Conservation (phyloP, 2,888 invertebrate genomes). For the Prenolepis imparis region DNA sequence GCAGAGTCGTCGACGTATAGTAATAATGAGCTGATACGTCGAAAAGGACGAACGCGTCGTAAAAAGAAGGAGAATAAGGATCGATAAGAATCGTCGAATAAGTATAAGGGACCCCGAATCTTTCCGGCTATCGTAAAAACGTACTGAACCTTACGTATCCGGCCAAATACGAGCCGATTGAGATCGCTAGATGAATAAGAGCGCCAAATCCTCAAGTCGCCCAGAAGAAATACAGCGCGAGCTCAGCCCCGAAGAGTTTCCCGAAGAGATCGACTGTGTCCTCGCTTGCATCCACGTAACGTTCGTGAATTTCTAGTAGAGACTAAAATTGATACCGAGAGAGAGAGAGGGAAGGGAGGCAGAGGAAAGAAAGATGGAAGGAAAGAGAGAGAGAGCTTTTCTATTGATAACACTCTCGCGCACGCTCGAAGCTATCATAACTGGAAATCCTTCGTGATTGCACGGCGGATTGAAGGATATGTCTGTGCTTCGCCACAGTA, state of each 20-base stretch:
- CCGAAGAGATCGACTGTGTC: slow-evolving; percentile 22
- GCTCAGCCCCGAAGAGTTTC: slow-evolving; percentile 40
- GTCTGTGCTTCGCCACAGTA: slow-evolving; percentile 38
- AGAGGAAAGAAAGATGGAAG: neutral
- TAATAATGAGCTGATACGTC: slow-evolving; percentile 60
- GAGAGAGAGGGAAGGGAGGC: neutral
- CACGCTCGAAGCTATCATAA: slow-evolving; percentile 50
- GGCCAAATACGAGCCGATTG: slow-evolving; percentile 42
- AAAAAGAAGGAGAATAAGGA: slow-evolving; percentile 48
- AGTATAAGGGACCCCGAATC: slow-evolving; percentile 25
- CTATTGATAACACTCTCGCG: slow-evolving; percentile 44
- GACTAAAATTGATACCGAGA: slow-evolving; percentile 49
- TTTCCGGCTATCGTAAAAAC: slow-evolving; percentile 51
- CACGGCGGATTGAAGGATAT: slow-evolving; percentile 50
- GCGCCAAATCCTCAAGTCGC: slow-evolving; percentile 49
- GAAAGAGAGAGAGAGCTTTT: neutral
- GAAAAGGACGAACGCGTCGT: slow-evolving; percentile 54
- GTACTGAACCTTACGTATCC: slow-evolving; percentile 42
- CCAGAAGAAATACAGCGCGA: slow-evolving; percentile 55
- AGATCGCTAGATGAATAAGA: slow-evolving; percentile 60
- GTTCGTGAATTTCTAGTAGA: slow-evolving; percentile 52
- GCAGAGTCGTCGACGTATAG: slow-evolving; percentile 43
- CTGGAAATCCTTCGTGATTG: slow-evolving; percentile 57
- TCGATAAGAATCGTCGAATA: slow-evolving; percentile 66
- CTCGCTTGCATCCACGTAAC: neutral